Conservation (phyloP, 2,797 vertebrate genomes). For the Peromyscus melanophrys region DNA sequence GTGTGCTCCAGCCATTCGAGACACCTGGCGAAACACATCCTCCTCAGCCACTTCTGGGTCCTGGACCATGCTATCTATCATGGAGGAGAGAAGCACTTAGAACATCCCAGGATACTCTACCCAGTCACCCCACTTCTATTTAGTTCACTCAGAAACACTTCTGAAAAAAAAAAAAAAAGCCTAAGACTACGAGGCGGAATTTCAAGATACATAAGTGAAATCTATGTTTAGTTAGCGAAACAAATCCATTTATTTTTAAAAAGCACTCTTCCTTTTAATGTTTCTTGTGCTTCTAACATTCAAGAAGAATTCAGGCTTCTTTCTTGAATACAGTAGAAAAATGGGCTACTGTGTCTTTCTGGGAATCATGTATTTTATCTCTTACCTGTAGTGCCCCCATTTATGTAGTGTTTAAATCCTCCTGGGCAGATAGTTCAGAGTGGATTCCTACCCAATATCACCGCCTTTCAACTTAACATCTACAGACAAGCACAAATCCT, state of each 20-base stretch:
- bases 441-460: not conserved
- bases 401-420: not conserved
- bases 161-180: not conserved
- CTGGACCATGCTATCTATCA: not conserved
- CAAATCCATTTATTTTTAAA: not conserved
- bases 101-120: not conserved
- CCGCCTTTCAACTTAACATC: not conserved
- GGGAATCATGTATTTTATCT: constrained; percentile 45
- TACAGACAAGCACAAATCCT: not conserved
- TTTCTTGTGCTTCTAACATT: constrained; percentile 7
- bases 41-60: not conserved
- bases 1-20: not conserved
- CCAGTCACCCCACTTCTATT: not conserved
- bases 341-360: not conserved
- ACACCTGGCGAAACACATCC: not conserved
- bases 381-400: not conserved
- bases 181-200: not conserved
- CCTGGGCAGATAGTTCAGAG: not conserved
- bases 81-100: not conserved
- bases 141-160: not conserved
- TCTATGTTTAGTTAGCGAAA: not conserved
- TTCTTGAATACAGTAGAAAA: not conserved
- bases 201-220: not conserved
- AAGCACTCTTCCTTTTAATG: not conserved
- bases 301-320: constrained; percentile 5